Base-by-base conservation (phyloP, 35 echinoderm and acorn worm species). In the Heliocidaris erythrogramma region DNA sequence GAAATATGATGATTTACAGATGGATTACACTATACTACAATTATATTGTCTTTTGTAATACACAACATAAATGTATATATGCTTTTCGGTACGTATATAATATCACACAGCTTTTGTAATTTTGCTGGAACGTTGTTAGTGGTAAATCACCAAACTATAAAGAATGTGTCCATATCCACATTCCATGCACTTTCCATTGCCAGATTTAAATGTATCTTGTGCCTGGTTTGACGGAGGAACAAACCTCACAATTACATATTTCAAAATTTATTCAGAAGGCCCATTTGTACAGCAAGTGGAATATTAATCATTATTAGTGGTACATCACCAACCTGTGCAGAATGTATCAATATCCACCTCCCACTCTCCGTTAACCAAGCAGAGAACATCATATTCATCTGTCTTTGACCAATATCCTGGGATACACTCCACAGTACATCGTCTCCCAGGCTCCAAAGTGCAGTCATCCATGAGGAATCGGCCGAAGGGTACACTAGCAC, bases 351-450 rank as follows among this genome's bases (percentile, higher is more conserved):
- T 95, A 48, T 94, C 91, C 24, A 87, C 59, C 69, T 96, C 91
- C 96, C 96, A 97, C 16, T 97, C 88, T 0, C 96, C 96, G 16
- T 92, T 47, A 0, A 24, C 91, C 27, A 93, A 30, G 60, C 96
- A 97, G 7, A 31, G 92, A 49, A 95, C 42, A 14, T 93, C 69
- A 2, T 92, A 49, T 30, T 52, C 27, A 13, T 49, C 65, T 48
- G 85, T 78, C 4, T 10, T 59, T 11, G 50, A 86, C 31, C 30
- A 86, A 49, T 97, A 97, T 49, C 96, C 96, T 13, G 85, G 35
- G n/a, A 93, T 90, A 88, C 96, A 97, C 56, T 56, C 56, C 18
- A 97, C 85, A 35, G 31, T 86, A 52, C 96, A 97, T 12, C 47
- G 60, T 29, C 92, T 29, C 49, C 95, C 95, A 31, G 94, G 94